Conservation (phyloP, 2,888 invertebrate species). For the Meganola albula region DNA sequence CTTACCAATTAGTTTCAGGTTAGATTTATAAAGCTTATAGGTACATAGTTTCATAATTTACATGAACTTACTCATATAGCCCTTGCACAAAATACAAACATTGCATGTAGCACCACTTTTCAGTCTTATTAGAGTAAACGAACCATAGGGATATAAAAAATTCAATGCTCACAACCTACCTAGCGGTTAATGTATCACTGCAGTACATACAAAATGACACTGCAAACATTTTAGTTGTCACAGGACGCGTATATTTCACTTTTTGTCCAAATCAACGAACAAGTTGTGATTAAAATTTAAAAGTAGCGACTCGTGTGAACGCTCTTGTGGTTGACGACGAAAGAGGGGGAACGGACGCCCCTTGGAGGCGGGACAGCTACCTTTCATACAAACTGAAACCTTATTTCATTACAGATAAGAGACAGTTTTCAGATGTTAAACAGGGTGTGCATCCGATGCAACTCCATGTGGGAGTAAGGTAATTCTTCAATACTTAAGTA, state of each 20-base stretch:
- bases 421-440: slow-evolving; percentile 14
- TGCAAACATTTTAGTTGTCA: slow-evolving; percentile 46
- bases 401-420: slow-evolving; percentile 19
- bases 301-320: slow-evolving; percentile 67
- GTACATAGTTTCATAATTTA: no score
- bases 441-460: slow-evolving; percentile 59
- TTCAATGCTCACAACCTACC: slow-evolving; percentile 22
- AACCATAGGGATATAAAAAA: slow-evolving; percentile 27
- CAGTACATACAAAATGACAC: slow-evolving; percentile 25
- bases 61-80: no score
- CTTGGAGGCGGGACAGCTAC: slow-evolving; percentile 63
- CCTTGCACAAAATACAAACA: no score
- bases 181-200: slow-evolving; percentile 22
- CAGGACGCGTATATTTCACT: slow-evolving; percentile 48
- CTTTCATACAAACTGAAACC: slow-evolving; percentile 30
- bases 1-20: no score
- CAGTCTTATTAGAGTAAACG: slow-evolving; percentile 22
- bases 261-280: slow-evolving; percentile 63
- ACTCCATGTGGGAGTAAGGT: slow-evolving; percentile 55
- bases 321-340: slow-evolving; percentile 54
- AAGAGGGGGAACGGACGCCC: slow-evolving; percentile 68
- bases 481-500: slow-evolving; percentile 65
- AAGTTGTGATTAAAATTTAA: slow-evolving; percentile 73
- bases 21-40: no score
- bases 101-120: no score